Evolutionary conservation across 2,797 vertebrate species (phyloP).

Genomic region (Sylvia borin): DNA sequence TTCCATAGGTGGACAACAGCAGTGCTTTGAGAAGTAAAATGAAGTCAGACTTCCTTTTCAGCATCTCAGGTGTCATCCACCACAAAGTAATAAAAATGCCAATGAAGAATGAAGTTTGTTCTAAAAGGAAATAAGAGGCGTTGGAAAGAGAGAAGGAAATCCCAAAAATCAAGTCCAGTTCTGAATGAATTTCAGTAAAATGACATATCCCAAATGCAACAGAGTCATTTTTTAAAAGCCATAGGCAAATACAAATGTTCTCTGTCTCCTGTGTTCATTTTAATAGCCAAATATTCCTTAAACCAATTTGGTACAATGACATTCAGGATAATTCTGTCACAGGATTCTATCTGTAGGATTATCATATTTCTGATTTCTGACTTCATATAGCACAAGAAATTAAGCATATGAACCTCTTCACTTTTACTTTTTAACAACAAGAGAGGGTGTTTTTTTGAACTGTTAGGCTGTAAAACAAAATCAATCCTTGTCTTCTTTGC

Average conservation of each 20-base stretch:
- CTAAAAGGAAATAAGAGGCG: slow-evolving; percentile 69
- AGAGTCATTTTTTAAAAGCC: not conserved
- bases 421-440: not conserved
- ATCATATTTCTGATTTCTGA: not conserved
- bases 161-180: not conserved
- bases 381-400: not conserved
- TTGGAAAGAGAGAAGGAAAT: not conserved
- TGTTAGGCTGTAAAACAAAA: not conserved
- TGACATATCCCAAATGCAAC: not conserved
- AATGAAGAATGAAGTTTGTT: slow-evolving; percentile 87
- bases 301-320: not conserved
- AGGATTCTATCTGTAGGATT: not conserved
- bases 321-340: not conserved
- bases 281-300: not conserved
- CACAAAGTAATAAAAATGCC: slow-evolving; percentile 86
- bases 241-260: not conserved
- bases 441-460: not conserved
- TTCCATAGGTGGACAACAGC: slow-evolving; percentile 93
- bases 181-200: not conserved
- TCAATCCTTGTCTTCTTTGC: not conserved
- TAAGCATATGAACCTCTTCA: not conserved
- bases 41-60: slow-evolving; percentile 68
- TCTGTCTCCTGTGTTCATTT: not conserved
- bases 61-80: slow-evolving; percentile 66
- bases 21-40: slow-evolving; percentile 87